These are phyloP conservation scores for Pitangus sulphuratus DNA, from an alignment of 2,797 vertebrate species.

Conservation along the genomic window DNA sequence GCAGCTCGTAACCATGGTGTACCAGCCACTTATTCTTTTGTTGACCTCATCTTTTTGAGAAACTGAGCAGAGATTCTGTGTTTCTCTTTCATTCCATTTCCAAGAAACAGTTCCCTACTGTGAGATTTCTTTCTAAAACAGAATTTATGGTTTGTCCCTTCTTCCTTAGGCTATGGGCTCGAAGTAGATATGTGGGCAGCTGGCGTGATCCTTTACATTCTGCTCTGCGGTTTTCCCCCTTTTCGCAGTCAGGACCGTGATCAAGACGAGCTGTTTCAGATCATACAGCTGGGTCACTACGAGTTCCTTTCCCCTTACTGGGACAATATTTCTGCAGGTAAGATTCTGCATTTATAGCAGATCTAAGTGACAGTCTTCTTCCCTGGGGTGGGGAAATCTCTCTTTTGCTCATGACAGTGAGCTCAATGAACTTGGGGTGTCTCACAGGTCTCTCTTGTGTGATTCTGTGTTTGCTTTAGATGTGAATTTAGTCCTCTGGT, in stretches of 20 bases:
- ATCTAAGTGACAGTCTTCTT: background rate
- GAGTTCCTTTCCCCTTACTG: conserved; percentile 93
- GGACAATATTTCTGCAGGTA: conserved; percentile 93
- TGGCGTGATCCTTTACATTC: conserved; percentile 94
- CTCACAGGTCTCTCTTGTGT: background rate
- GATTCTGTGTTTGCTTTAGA: background rate
- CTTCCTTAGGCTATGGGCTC: conserved; percentile 88
- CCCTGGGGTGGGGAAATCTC: background rate
- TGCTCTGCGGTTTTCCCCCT: conserved; percentile 94
- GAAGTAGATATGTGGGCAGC: conserved; percentile 96
- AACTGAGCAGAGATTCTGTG: background rate
- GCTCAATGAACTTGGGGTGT: background rate
- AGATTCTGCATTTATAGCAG: background rate
- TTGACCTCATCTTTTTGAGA: background rate
- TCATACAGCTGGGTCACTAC: conserved; percentile 90
- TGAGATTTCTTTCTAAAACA: background rate
- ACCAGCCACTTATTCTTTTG: background rate
- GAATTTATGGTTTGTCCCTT: background rate
- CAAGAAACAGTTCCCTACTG: background rate
- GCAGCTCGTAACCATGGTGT: background rate
- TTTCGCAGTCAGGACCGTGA: conserved; percentile 92
- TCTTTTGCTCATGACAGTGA: background rate
- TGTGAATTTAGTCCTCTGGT: background rate
- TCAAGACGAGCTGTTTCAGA: conserved; percentile 92
- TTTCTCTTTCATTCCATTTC: background rate